Evolutionary conservation across 2,888 invertebrate genomes (phyloP), one percentile per base, ranked within the genome.

Genomic region (Drosophila aldrichi): DNA sequence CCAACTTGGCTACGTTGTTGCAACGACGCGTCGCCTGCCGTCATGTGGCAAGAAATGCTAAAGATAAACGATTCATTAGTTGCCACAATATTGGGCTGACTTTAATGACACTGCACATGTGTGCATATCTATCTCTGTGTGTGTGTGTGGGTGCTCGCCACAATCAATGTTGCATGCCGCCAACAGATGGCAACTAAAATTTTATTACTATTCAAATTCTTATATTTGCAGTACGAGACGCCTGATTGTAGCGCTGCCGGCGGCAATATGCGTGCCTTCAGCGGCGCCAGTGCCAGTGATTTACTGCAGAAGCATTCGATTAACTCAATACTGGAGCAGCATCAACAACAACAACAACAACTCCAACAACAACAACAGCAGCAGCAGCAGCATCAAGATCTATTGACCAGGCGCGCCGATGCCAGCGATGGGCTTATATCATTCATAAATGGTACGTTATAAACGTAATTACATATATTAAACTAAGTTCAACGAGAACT

Each of bases 61-160:
- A 89, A 90, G 84, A 89, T 89, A 89, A 90, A 90, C 90, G 90
- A 88, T 89, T 90, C 89, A 89, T 89, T 89, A 89, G 89, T 90
- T 80, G 74, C 78, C 69, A 58, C 74, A 78, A 71, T 69, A 70
- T 65, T 72, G 74, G 69, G 61, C 20, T 76, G 68, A 67, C 69
- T 78, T 82, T 79, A 67, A 78, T 77, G 61, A 55, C 77, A 34
- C 8, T 43, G 49, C 49, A 25, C 12, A 40, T 49, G 36, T 32
- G 2, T 32, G 14, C 36, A 44, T 34, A 4, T 51, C 9, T 20
- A 6, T 22, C n/a, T 66, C 46, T 55, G 25, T 49, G 20, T 49
- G 25, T 32, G 36, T 20, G 34, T 14, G 7, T 14, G 41, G 12
- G 44, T 8, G 36, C 22, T 20, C 20, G 38, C 44, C 60, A 71